Conservation (phyloP, 2,797 vertebrate species). For the Champsocephalus esox region DNA sequence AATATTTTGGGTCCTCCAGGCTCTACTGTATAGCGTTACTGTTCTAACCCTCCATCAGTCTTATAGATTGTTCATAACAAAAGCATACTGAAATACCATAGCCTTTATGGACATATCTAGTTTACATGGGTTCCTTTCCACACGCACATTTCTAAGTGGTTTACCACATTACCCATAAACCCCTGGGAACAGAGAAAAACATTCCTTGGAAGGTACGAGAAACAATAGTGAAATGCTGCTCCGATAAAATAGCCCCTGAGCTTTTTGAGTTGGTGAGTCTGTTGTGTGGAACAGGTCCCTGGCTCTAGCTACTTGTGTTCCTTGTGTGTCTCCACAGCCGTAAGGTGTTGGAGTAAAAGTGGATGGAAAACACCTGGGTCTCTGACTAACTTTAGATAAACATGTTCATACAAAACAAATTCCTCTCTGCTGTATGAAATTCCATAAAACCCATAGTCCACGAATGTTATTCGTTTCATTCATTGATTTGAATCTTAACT, state of each 20-base stretch:
- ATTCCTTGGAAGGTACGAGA: constrained; percentile 61
- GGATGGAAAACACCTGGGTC: constrained; percentile 46
- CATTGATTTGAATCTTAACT: background rate
- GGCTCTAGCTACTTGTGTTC: constrained; percentile 35
- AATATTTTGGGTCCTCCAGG: constrained; percentile 21
- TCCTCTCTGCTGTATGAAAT: background rate
- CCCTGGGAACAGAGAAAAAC: constrained; percentile 60
- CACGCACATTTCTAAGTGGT: constrained; percentile 64
- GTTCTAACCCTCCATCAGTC: constrained; percentile 44
- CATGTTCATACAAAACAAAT: constrained; percentile 1
- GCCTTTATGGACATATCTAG: constrained; percentile 59
- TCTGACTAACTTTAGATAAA: constrained; percentile 7
- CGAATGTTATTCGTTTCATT: background rate
- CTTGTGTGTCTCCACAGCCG: background rate
- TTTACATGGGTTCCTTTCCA: constrained; percentile 60
- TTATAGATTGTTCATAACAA: constrained; percentile 42
- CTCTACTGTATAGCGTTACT: constrained; percentile 31
- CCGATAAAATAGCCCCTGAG: constrained; percentile 57
- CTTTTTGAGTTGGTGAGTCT: constrained; percentile 39
- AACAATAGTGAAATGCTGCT: constrained; percentile 67
- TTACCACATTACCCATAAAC: constrained; percentile 74
- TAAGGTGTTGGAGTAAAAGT: constrained; percentile 31
- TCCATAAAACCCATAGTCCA: background rate
- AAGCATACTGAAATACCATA: constrained; percentile 55
- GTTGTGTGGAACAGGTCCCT: constrained; percentile 45